Evolutionary conservation across 2,113 vertebrate genomes (phyloP).

Genomic region (Megalops atlanticus): DNA sequence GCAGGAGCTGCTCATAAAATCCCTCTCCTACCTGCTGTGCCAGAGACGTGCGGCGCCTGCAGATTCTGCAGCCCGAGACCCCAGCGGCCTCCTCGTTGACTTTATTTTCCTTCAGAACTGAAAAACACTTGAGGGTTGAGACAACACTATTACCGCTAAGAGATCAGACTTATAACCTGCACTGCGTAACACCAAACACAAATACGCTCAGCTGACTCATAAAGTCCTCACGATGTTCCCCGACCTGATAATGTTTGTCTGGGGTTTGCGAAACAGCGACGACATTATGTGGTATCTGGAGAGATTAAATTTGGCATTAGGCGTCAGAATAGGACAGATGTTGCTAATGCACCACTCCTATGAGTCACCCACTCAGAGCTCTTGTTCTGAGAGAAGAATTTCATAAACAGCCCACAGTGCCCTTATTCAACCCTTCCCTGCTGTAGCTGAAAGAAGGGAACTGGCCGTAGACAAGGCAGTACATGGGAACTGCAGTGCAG

Average conservation of each 20-base stretch:
- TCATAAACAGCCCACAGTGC: neutral
- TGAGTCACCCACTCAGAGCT: neutral
- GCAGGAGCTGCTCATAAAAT: constrained; percentile 40
- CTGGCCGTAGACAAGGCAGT: no score
- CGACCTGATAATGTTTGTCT: neutral
- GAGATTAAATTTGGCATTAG: neutral
- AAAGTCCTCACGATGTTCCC: neutral
- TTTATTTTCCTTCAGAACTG: neutral
- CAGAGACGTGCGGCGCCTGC: constrained; percentile 51
- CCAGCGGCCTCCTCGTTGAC: neutral
- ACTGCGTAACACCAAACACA: neutral
- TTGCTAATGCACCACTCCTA: neutral
- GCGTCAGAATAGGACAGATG: neutral
- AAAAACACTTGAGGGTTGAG: neutral
- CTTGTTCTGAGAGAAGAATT: neutral
- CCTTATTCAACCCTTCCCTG: neutral
- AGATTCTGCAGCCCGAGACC: neutral
- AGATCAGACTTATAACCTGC: neutral
- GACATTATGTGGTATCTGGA: neutral
- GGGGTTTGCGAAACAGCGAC: neutral
- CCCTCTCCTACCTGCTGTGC: constrained; percentile 88
- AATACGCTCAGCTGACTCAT: neutral
- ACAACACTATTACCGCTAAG: neutral
- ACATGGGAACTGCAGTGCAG: no score
- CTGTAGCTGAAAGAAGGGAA: neutral